Evolutionary conservation across 1,140 invertebrate species (phyloP).

Genomic region (Heliconius himera): DNA sequence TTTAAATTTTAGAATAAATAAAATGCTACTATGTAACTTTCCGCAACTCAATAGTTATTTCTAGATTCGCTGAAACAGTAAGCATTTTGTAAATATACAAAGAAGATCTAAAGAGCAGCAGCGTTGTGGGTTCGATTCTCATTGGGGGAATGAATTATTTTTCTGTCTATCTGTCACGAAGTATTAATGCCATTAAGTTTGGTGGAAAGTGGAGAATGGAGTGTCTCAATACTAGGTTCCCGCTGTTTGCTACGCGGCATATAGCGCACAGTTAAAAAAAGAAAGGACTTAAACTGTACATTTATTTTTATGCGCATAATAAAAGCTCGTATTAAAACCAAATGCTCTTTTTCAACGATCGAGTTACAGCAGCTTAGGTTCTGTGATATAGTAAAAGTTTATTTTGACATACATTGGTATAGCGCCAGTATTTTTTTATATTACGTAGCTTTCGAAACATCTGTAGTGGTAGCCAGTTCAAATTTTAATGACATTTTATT

Average conservation of each 20-base stretch:
- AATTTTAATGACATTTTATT: neutral
- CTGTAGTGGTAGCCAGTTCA: neutral
- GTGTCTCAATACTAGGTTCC: neutral
- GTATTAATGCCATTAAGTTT: neutral
- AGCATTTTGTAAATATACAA: no score
- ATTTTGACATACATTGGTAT: neutral
- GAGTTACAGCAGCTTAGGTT: slow-evolving; percentile 2
- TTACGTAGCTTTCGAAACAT: neutral
- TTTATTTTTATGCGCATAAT: neutral
- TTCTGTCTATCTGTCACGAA: neutral
- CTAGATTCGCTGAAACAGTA: no score
- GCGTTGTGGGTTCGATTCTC: neutral
- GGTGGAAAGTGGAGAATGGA: neutral
- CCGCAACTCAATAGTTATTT: no score
- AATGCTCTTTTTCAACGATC: slow-evolving; percentile 8
- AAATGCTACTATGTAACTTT: no score
- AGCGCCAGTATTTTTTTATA: neutral
- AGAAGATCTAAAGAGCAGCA: no score
- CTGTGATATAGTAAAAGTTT: neutral
- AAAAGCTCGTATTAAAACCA: slow-evolving; percentile 3
- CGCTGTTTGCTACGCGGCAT: neutral
- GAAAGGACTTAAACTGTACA: neutral
- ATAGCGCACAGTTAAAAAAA: no score
- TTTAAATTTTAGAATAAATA: no score
- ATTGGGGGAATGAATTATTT: neutral